A percentile compares a stretch with the other conserved stretches of the same genome.
These are phyloP conservation scores for Bruchidius siliquastri DNA, from an alignment of 2,888 invertebrate species.

Conservation along the genomic window DNA sequence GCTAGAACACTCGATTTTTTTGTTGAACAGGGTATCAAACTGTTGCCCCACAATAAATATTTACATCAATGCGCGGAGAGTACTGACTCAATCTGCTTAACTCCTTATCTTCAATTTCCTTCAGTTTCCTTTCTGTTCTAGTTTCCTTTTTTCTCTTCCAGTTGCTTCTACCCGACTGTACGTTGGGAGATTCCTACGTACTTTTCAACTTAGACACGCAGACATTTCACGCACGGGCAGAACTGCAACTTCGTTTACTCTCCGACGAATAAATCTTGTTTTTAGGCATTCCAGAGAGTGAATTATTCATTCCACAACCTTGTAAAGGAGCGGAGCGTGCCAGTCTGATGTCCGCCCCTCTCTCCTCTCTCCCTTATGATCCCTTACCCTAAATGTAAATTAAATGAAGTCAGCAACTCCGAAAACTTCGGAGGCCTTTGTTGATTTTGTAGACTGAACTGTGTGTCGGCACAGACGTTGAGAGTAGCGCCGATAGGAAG, in stretches of 20 bases:
- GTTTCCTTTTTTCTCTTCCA: neutral
- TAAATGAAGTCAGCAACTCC: neutral
- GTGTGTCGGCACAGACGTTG: neutral
- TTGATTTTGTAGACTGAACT: neutral
- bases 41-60: too few relatives aligned
- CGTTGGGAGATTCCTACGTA: neutral
- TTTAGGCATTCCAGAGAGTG: neutral
- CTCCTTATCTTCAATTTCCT: too few relatives aligned
- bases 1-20: too few relatives aligned
- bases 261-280: neutral
- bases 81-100: too few relatives aligned
- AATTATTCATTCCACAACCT: neutral
- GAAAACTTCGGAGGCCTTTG: neutral
- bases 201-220: neutral
- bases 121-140: neutral
- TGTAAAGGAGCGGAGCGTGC: neutral
- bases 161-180: neutral
- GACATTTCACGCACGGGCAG: neutral
- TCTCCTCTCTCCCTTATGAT: neutral
- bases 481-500: neutral
- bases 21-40: too few relatives aligned
- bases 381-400: neutral
- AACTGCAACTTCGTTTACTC: neutral
- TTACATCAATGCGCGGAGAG: too few relatives aligned
- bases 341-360: neutral